Evolutionary conservation across 2,888 invertebrate species (phyloP).

Genomic region (Panzeria rudis): DNA sequence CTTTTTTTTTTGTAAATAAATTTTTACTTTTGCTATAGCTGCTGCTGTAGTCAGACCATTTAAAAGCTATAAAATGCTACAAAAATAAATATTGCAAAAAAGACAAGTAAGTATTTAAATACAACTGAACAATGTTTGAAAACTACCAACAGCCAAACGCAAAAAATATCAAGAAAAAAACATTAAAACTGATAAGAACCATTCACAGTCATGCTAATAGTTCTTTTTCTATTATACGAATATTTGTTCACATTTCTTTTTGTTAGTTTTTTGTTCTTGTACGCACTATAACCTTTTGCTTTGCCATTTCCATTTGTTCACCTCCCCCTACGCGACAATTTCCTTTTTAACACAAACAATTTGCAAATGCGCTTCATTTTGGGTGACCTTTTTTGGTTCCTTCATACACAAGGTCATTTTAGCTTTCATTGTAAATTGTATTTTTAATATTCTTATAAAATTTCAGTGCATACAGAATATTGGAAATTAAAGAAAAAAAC

Average conservation of each 20-base stretch:
- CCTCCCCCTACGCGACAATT: slow-evolving; percentile 38
- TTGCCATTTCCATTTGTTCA: slow-evolving; percentile 30
- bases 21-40: slow-evolving; percentile 24
- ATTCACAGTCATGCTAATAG: slow-evolving; percentile 70
- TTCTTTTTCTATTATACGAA: slow-evolving; percentile 59
- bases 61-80: slow-evolving; percentile 53
- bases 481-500: background rate
- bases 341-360: slow-evolving; percentile 19
- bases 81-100: slow-evolving; percentile 38
- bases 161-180: background rate
- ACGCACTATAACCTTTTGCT: slow-evolving; percentile 38
- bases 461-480: background rate
- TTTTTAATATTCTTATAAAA: background rate
- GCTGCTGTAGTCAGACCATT: slow-evolving; percentile 51
- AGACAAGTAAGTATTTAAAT: slow-evolving; percentile 14
- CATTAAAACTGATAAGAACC: slow-evolving; percentile 70
- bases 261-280: background rate
- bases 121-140: slow-evolving; percentile 16
- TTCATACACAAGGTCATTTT: slow-evolving; percentile 73
- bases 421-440: slow-evolving; percentile 34
- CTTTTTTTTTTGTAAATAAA: slow-evolving; percentile 1
- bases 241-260: background rate
- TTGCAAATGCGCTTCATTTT: background rate
- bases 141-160: slow-evolving; percentile 38
- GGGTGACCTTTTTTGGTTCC: slow-evolving; percentile 7